phyloP scores from a whole-genome alignment of 2,888 invertebrate species.

The Mermis nigrescens region DNA sequence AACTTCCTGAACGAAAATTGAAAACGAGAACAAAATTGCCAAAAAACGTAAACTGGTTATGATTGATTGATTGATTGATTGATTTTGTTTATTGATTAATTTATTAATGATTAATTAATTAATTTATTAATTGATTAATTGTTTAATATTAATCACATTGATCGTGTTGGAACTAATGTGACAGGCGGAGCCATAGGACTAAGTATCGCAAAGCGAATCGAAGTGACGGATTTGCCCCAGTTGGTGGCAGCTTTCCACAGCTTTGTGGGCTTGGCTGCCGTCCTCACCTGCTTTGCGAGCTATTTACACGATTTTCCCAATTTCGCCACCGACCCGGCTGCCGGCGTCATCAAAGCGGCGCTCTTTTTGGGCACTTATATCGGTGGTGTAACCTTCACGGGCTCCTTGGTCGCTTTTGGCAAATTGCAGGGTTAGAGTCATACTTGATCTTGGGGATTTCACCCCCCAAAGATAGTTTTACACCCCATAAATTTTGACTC shows the following conservation, averaged over 20 bases:
- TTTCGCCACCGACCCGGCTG: conserved; percentile 58
- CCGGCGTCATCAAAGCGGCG: conserved; percentile 59
- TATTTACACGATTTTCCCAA: conserved; percentile 63
- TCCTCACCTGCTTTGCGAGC: conserved; percentile 62
- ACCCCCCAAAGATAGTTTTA: too few relatives aligned
- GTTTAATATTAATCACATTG: neutral
- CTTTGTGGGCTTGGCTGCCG: conserved; percentile 67
- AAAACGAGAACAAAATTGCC: too few relatives aligned
- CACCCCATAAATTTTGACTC: too few relatives aligned
- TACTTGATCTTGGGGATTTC: too few relatives aligned
- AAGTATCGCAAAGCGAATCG: conserved; percentile 57
- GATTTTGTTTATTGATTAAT: too few relatives aligned
- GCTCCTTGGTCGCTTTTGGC: conserved; percentile 68
- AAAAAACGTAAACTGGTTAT: too few relatives aligned
- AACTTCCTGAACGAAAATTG: too few relatives aligned
- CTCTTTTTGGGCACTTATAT: conserved; percentile 70
- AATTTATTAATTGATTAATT: neutral
- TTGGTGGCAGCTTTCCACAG: conserved; percentile 67
- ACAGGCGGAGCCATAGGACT: conserved; percentile 50
- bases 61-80: too few relatives aligned
- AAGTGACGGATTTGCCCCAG: conserved; percentile 60
- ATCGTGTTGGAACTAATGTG: neutral
- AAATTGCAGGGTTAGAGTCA: conserved; percentile 50
- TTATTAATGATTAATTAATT: too few relatives aligned
- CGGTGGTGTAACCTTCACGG: conserved; percentile 71